phyloP scores from a whole-genome alignment of 2,888 invertebrate genomes.

The Cordilura impudica region DNA sequence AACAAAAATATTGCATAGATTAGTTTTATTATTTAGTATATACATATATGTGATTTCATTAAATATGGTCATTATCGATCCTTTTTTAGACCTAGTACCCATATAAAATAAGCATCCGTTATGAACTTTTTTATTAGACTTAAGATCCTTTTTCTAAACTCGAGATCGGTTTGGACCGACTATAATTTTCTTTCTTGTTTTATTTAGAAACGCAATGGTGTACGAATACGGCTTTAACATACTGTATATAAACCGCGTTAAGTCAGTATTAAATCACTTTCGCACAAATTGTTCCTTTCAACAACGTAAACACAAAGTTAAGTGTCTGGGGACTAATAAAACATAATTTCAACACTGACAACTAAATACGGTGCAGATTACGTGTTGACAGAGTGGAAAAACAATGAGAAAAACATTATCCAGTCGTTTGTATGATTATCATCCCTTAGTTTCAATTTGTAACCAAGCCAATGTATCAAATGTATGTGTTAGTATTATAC shows the following conservation, averaged over 20 bases:
- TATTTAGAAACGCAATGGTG: too few species aligned
- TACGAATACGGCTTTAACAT: too few species aligned
- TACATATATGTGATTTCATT: too few species aligned
- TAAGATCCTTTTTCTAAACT: too few species aligned
- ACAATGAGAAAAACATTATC: not conserved
- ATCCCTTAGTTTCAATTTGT: not conserved
- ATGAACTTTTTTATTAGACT: too few species aligned
- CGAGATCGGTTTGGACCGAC: too few species aligned
- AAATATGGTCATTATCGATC: too few species aligned
- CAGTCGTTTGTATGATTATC: not conserved
- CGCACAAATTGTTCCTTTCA: conserved; percentile 55
- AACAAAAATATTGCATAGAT: too few species aligned
- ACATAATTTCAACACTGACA: conserved; percentile 72
- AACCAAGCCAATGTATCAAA: not conserved
- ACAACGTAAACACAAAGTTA: conserved; percentile 63
- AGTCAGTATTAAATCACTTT: conserved; percentile 61
- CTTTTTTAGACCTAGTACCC: too few species aligned
- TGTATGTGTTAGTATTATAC: not conserved
- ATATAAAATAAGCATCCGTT: too few species aligned
- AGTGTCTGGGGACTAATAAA: conserved; percentile 74
- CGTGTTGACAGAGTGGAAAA: conserved; percentile 39
- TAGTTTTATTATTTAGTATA: too few species aligned
- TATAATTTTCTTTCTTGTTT: too few species aligned
- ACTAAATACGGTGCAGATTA: conserved; percentile 62
- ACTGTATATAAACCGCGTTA: conserved; percentile 57